Evolutionary conservation across 2,888 invertebrate species (phyloP), one percentile per base, ranked within the genome.

Genomic region (Cantharis flavilabris): DNA sequence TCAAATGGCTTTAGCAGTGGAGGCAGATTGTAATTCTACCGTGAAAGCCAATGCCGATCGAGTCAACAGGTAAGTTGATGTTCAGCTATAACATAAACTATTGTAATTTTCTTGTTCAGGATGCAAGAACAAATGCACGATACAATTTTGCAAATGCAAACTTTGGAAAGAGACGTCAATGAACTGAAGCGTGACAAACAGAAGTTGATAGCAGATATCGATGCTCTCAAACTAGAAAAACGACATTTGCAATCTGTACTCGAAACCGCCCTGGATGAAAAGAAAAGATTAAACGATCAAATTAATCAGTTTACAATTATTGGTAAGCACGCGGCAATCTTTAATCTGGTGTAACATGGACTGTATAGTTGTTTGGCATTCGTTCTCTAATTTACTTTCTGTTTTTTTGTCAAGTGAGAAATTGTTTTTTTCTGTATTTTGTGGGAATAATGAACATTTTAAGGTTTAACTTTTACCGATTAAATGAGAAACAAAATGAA

Each of bases 21-120:
- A 96, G 89, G 91, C 93, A 62, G 94, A 95, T 84, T 95, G 95
- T 79, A 95, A 95, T 86, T 90, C 90, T 72, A 91, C 92, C 80
- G 90, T 94, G 18, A 91, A 92, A 83, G 89, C 90, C 77, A 92
- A 93, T 85, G 90, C 90, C 78, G 87, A 86, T 75, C 89, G 89
- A 86, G 87, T 91, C 18, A 87, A 85, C 74, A 88, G 86, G 87
- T 87, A 83, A 78, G 72, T 33, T n/a, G 2, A 33, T 33, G 4
- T n/a, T 13, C 13, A 33, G 13, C 5, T 2, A 5, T 33, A 13
- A 13, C 0, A 2, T 62, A 28, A 49, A 49, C 13, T 2, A 49
- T 49, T n/a, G 2, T 7, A 49, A 18, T 7, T 69, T 72, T 79
- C 77, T 26, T 23, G 9, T 70, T 3, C 72, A 85, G 86, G 70